Conservation (phyloP, 2,113 vertebrate genomes). For the Poicephalus meyeri region DNA sequence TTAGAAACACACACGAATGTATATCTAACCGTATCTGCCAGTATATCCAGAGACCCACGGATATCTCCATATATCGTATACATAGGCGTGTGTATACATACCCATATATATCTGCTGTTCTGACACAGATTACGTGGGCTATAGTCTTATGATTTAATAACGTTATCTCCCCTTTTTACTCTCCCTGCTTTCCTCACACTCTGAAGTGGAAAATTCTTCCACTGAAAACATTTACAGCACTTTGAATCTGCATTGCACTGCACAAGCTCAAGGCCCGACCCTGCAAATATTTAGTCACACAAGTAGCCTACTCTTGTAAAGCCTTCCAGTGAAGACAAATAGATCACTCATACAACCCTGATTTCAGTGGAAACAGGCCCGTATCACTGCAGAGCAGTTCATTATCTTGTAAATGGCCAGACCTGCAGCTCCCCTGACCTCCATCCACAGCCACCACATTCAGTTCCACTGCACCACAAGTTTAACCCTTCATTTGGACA, state of each 20-base stretch:
- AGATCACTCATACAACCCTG: not conserved
- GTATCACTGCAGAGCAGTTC: not conserved
- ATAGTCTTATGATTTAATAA: constrained; percentile 21
- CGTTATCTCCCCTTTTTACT: not conserved
- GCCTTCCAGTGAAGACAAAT: not conserved
- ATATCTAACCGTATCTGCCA: not conserved
- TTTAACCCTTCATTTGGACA: not conserved
- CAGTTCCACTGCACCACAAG: not conserved
- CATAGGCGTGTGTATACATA: not conserved
- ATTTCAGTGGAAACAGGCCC: constrained; percentile 1
- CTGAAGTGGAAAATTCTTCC: constrained; percentile 48
- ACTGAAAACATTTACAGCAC: constrained; percentile 34
- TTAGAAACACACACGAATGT: not conserved
- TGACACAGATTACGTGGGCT: not conserved
- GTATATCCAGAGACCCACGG: not conserved
- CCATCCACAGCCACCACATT: not conserved
- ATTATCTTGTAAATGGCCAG: constrained; percentile 28
- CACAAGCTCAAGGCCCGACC: constrained; percentile 35
- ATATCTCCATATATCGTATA: not conserved
- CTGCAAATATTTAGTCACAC: constrained; percentile 55
- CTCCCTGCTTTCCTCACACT: not conserved
- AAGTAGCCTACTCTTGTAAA: constrained; percentile 23
- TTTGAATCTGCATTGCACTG: constrained; percentile 42
- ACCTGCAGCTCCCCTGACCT: constrained; percentile 5
- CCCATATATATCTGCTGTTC: not conserved